Conservation (phyloP, 2,113 vertebrate species). For the Saccopteryx leptura region DNA sequence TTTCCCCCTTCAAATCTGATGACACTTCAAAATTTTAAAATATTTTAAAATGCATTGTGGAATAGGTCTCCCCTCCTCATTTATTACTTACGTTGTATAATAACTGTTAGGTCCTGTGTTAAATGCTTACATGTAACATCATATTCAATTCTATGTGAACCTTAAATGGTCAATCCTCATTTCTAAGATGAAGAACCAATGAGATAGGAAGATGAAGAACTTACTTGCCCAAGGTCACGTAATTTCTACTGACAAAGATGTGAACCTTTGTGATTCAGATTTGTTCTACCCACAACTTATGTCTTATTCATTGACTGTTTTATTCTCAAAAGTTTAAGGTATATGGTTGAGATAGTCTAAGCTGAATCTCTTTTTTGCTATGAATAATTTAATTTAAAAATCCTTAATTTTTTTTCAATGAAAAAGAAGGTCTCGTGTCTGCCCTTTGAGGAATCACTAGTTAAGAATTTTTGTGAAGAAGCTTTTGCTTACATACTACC, state of each 20-base stretch:
- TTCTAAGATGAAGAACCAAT: conserved; percentile 57
- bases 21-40: neutral
- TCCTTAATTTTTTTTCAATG: neutral
- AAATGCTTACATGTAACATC: neutral
- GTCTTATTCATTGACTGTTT: conserved; percentile 32
- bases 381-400: conserved; percentile 54
- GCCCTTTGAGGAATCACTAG: neutral
- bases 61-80: neutral
- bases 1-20: neutral
- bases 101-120: conserved; percentile 8
- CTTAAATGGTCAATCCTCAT: neutral
- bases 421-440: neutral
- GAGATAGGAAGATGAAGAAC: conserved; percentile 47
- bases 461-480: conserved; percentile 46
- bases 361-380: conserved; percentile 27
- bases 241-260: conserved; percentile 24
- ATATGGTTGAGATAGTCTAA: neutral
- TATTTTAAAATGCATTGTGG: conserved; percentile 56
- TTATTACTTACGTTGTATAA: conserved; percentile 22
- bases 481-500: neutral
- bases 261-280: conserved; percentile 52
- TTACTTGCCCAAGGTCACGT: conserved; percentile 37
- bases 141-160: neutral
- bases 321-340: conserved; percentile 39
- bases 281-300: neutral